Evolutionary conservation across 2,888 invertebrate species (phyloP).

Genomic region (Caenorhabditis sulstoni): DNA sequence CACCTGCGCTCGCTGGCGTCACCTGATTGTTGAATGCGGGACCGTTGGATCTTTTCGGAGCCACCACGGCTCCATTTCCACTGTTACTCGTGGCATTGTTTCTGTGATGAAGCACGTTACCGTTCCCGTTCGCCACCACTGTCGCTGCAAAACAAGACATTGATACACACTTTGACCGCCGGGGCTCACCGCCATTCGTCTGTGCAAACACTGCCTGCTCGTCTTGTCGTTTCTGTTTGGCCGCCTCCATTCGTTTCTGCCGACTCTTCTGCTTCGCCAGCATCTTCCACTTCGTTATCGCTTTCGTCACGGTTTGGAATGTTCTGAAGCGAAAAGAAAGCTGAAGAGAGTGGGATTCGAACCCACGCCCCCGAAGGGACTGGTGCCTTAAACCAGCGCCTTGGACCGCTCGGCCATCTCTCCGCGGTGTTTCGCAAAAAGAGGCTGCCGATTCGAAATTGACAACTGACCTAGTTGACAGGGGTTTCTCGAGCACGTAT

Average conservation of each 20-base stretch:
- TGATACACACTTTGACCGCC: not conserved
- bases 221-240: conserved; percentile 58
- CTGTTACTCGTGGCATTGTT: conserved; percentile 26
- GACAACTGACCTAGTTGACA: conserved; percentile 65
- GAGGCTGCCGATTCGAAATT: not conserved
- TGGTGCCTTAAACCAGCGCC: conserved; percentile 91
- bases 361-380: conserved; percentile 91
- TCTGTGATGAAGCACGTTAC: conserved; percentile 46
- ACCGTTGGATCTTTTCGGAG: conserved; percentile 31
- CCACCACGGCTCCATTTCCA: conserved; percentile 27
- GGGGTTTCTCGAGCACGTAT: conserved; percentile 72
- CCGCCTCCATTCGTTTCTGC: conserved; percentile 63
- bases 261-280: conserved; percentile 69
- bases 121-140: conserved; percentile 37
- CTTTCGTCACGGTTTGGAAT: conserved; percentile 75
- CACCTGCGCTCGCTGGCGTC: conserved; percentile 36
- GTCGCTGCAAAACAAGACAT: conserved; percentile 8
- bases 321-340: conserved; percentile 58
- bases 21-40: conserved; percentile 52
- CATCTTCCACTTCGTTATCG: conserved; percentile 76
- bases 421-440: too few species aligned
- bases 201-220: conserved; percentile 48
- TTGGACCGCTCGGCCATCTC: conserved; percentile 84
- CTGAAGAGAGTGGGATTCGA: conserved; percentile 87
- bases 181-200: conserved; percentile 40